Evolutionary conservation across 2,113 vertebrate species (phyloP), one percentile per base, ranked within the genome.

Genomic region (Phylloscopus trochiloides): DNA sequence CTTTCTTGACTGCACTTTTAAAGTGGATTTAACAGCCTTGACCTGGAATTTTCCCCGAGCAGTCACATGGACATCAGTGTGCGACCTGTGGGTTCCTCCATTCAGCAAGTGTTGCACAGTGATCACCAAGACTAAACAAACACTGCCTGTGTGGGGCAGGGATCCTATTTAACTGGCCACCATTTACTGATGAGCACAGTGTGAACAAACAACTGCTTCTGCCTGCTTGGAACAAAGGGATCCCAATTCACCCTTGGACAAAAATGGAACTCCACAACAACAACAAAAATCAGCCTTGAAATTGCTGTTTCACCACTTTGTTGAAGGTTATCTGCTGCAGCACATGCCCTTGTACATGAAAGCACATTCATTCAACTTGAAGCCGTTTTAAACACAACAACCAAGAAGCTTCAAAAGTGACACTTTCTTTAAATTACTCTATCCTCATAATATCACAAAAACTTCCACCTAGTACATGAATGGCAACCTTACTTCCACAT

Each of bases 41-140:
- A 25, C 1, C 11, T 71, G 21, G 21, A 61, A 31, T 76, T 82
- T 36, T 58, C 54, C 54, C 61, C 42, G 13, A 83, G 31, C 3
- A 58, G 50, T 61, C 47, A 66, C 4, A 80, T 0, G 0, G 54
- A 55, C 3, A 0, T 3, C 50, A 24, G 6, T 2, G 5, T 40
- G n/a, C 9, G 83, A 87, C 40, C 36, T 52, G 36, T 38, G 26
- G 7, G 8, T 9, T 78, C 71, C 65, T 45, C 62, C 50, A 76
- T 2, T 34, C 45, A 65, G 20, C 7, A 61, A 62, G n/a, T 4
- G 9, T 14, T 45, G 40, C 36, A 48, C 25, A 43, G 25, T 4
- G 34, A 72, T 8, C 77, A 43, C 3, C 40, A 36, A 26, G 12
- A 50, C 29, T 57, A 51, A 88, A 50, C 59, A 88, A 51, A 62